Evolutionary conservation across 2,113 vertebrate genomes (phyloP).

Genomic region (Falco punctatus): DNA sequence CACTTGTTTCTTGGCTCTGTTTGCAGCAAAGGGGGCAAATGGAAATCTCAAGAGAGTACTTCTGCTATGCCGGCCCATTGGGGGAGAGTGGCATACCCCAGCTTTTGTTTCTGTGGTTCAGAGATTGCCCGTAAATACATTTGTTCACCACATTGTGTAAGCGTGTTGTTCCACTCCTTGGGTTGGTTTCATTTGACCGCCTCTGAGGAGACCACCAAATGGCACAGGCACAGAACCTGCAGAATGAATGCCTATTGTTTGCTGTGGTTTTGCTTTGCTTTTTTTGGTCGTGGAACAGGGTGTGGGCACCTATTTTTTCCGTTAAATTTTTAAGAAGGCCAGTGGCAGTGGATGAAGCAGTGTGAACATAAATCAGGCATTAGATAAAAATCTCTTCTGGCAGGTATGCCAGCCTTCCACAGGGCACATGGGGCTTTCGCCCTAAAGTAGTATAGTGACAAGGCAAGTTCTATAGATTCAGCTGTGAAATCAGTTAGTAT

Average conservation of each 20-base stretch:
- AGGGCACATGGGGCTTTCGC: neutral
- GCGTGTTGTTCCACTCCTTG: neutral
- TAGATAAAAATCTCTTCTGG: neutral
- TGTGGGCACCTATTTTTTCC: conserved; percentile 48
- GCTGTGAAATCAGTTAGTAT: neutral
- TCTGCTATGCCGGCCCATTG: rapidly evolving
- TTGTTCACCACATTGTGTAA: neutral
- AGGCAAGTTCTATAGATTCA: neutral
- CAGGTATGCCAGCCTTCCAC: neutral
- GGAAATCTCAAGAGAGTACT: neutral
- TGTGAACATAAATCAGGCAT: neutral
- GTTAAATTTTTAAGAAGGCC: conserved; percentile 7
- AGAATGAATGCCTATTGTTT: conserved; percentile 63
- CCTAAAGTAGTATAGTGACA: neutral
- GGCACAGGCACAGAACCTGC: neutral
- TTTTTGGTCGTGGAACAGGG: conserved; percentile 22
- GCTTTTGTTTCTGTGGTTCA: neutral
- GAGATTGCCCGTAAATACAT: neutral
- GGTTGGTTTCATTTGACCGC: neutral
- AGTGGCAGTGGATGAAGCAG: neutral
- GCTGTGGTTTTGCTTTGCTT: neutral
- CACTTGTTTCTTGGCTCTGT: neutral
- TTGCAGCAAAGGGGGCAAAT: neutral
- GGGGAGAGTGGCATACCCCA: neutral
- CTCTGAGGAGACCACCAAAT: neutral